phyloP scores from a whole-genome alignment of 1,140 invertebrate genomes.

The Zaprionus nigranus region DNA sequence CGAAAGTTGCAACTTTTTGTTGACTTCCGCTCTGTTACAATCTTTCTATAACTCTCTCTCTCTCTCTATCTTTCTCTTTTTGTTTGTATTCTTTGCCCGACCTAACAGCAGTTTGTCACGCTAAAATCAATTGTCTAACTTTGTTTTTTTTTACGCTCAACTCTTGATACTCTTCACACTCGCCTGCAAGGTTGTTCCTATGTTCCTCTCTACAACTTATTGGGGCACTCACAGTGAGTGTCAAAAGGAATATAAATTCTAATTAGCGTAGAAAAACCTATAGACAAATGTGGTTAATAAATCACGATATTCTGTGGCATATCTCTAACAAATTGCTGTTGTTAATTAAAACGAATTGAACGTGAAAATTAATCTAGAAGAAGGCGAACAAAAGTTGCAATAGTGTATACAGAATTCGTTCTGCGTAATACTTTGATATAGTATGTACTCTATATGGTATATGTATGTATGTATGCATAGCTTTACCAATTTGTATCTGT shows the following conservation, averaged over 20 bases:
- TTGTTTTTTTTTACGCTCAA: not conserved
- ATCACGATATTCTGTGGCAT: not conserved
- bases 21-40: not conserved
- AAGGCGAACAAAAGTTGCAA: not conserved
- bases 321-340: not conserved
- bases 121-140: constrained; percentile 10
- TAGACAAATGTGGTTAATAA: not conserved
- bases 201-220: not conserved
- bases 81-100: constrained; percentile 2
- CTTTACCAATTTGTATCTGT: constrained; percentile 27
- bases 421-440: not conserved
- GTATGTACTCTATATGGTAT: not conserved
- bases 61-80: not conserved
- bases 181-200: not conserved
- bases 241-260: not conserved
- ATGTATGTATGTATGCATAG: constrained; percentile 1
- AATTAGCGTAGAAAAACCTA: not conserved
- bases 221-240: not conserved
- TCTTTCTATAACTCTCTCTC: not conserved
- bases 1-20: constrained; percentile 25
- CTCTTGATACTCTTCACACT: constrained; percentile 10
- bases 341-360: constrained; percentile 4
- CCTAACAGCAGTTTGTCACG: constrained; percentile 38
- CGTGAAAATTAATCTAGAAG: not conserved
- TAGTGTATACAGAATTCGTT: constrained; percentile 20